Evolutionary conservation across 2,797 vertebrate genomes (phyloP), one percentile per base, ranked within the genome.

Genomic region (Anolis apletophallus): DNA sequence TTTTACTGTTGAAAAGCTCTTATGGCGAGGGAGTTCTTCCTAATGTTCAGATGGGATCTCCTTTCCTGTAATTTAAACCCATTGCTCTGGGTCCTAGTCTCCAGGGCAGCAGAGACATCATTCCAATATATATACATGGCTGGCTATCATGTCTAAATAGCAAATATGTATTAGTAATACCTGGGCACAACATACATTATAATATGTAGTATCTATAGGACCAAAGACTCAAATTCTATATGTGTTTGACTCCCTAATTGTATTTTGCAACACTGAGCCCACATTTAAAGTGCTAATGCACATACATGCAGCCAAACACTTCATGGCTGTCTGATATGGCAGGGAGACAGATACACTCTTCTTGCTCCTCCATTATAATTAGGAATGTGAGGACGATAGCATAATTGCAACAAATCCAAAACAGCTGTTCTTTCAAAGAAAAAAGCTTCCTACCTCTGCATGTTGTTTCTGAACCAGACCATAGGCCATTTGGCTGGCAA

Each of bases 401-500:
- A 67, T 32, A 61, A 67, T 14, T 2, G 1, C 46, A 81, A 86
- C 79, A 88, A 81, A 0, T 40, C 88, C 71, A 12, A 36, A 89
- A 79, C 29, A 69, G 85, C 26, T 6, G 54, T 52, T 85, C 61
- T 40, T 73, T 79, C 67, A 89, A 82, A 52, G 13, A 52, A 59
- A 61, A 52, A 0, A 46, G 77, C 10, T 6, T 71, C 96, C 96
- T 96, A 99, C 99, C 98, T 97, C 94, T 96, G 95, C 99, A 99
- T 91, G 91, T 96, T 83, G 97, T 94, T 34, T 98, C 97, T 46
- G 97, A 97, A 85, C 98, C 97, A 7, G 98, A 98, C 99, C 99
- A 99, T 68, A 97, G 94, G 80, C 98, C 97, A 46, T 95, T 97
- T 71, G 98, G 96, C 92, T 98, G 98, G 94, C 99, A 99, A 93